phyloP scores from a whole-genome alignment of 92 coral and sea anemone genomes.

The Zoanthus sociatus region DNA sequence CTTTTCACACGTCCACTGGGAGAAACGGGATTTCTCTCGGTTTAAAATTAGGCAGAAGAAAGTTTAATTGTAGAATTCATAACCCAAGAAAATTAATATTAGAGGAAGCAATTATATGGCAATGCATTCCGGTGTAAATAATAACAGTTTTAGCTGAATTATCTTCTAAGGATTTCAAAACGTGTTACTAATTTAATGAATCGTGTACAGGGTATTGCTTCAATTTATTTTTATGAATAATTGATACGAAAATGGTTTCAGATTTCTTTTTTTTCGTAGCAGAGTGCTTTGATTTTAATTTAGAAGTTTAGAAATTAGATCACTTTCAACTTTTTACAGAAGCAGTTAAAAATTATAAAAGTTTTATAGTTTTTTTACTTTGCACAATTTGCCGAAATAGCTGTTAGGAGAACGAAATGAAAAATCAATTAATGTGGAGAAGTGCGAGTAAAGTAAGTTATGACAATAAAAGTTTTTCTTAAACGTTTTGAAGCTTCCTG shows the following conservation, averaged over 20 bases:
- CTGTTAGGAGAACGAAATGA: slow-evolving; percentile 7
- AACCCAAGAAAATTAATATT: not conserved
- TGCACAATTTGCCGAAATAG: not conserved
- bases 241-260: not conserved
- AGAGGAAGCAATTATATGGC: not conserved
- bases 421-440: not conserved
- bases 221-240: slow-evolving; percentile 41
- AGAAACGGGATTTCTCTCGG: not conserved
- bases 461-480: slow-evolving; percentile 51
- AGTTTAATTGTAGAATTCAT: not conserved
- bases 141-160: not conserved
- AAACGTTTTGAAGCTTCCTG: not conserved
- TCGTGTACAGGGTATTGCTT: slow-evolving; percentile 36
- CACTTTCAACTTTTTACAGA: not conserved
- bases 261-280: not conserved
- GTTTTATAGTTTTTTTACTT: slow-evolving; percentile 45
- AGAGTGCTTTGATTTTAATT: not conserved
- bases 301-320: slow-evolving; percentile 9
- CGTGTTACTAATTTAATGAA: slow-evolving; percentile 40
- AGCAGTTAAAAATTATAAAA: not conserved
- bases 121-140: slow-evolving; percentile 15
- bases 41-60: not conserved
- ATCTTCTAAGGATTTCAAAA: not conserved
- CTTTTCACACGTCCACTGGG: not conserved
- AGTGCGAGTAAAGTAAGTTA: slow-evolving; percentile 8